Evolutionary conservation across 2,113 vertebrate species (phyloP).

Genomic region (Tympanuchus pallidicinctus): DNA sequence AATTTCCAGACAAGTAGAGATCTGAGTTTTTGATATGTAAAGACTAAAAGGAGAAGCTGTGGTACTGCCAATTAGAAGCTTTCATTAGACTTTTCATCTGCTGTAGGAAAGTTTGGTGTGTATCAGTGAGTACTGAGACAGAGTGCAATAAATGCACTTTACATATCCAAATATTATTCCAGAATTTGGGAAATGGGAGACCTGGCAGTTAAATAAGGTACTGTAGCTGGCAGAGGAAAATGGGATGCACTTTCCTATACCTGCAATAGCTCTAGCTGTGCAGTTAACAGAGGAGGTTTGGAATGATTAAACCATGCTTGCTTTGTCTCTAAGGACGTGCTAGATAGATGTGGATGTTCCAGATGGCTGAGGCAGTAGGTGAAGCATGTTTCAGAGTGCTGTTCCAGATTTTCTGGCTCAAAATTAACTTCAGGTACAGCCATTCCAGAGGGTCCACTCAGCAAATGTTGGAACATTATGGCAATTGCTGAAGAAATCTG

Average conservation of each 20-base stretch:
- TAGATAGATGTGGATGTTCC: not conserved
- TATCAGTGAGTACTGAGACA: not conserved
- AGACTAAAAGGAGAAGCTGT: not conserved
- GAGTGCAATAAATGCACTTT: not conserved
- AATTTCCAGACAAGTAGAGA: not conserved
- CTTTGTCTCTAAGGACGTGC: not conserved
- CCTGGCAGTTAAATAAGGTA: constrained; percentile 5
- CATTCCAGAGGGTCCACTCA: not conserved
- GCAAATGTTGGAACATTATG: not conserved
- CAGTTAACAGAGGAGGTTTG: not conserved
- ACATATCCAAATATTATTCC: not conserved
- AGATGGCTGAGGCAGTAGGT: not conserved
- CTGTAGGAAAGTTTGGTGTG: not conserved
- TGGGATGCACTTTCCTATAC: not conserved
- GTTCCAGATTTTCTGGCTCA: not conserved
- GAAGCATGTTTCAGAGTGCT: not conserved
- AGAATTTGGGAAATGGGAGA: not conserved
- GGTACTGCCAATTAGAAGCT: not conserved
- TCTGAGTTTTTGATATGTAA: not conserved
- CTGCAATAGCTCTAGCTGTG: not conserved
- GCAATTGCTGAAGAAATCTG: not conserved
- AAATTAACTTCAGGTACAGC: not conserved
- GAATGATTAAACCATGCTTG: not conserved
- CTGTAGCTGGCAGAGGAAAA: not conserved
- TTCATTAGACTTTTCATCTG: not conserved